Percentiles rank a stretch among this genome's conserved stretches.
Evolutionary conservation across 2,888 invertebrate species (phyloP).

Genomic region (Lottia scabra): DNA sequence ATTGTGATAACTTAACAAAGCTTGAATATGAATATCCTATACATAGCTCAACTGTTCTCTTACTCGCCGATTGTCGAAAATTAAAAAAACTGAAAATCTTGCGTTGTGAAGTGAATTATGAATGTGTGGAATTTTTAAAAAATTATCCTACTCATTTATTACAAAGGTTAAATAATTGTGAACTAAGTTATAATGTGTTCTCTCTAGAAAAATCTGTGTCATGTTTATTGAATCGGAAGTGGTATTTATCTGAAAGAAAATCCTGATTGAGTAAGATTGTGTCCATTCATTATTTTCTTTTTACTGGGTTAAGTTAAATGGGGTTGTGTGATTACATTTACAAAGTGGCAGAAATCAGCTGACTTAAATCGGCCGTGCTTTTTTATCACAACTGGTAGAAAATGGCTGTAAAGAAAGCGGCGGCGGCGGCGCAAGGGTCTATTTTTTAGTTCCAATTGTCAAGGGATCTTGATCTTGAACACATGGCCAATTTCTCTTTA

Average conservation of each 20-base stretch:
- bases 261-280: too few species aligned
- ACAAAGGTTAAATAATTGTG: background rate
- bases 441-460: too few species aligned
- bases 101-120: constrained; percentile 8
- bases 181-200: background rate
- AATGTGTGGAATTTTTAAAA: background rate
- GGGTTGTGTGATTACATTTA: too few species aligned
- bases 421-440: too few species aligned
- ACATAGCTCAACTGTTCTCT: constrained; percentile 9
- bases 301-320: too few species aligned
- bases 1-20: constrained; percentile 6
- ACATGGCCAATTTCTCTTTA: too few species aligned
- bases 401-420: too few species aligned
- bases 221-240: background rate
- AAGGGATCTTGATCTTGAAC: too few species aligned
- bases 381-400: too few species aligned
- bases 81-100: constrained; percentile 9
- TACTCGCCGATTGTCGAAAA: constrained; percentile 7
- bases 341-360: too few species aligned
- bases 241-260: background rate
- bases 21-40: constrained; percentile 10
- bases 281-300: too few species aligned
- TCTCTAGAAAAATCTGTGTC: background rate
- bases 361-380: too few species aligned
- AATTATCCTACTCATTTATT: background rate